These are phyloP conservation scores for Oxyteleia sp. DNA, from an alignment of 2,888 invertebrate species.

Conservation along the genomic window DNA sequence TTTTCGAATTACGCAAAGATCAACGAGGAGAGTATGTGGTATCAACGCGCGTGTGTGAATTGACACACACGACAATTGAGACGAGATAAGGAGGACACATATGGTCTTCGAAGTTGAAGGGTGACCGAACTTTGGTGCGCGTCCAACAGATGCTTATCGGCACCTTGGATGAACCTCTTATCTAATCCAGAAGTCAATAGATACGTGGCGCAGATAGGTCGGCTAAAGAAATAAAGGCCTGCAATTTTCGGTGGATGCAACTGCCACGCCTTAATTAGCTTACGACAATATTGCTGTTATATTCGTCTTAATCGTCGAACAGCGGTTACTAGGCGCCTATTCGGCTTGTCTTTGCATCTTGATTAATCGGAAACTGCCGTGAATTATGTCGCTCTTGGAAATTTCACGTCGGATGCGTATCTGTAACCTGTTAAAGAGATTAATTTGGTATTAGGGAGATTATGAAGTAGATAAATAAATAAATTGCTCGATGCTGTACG, in stretches of 20 bases:
- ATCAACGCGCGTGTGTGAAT: constrained; percentile 51
- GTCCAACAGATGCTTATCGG: constrained; percentile 81
- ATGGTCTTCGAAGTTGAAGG: constrained; percentile 80
- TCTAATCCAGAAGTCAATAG: constrained; percentile 83
- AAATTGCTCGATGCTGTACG: constrained; percentile 12
- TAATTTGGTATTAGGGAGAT: constrained; percentile 40
- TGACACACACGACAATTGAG: constrained; percentile 64
- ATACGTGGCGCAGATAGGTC: constrained; percentile 79
- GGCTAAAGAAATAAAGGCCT: constrained; percentile 76
- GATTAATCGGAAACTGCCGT: constrained; percentile 53
- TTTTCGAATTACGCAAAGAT: constrained; percentile 63
- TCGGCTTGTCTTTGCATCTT: constrained; percentile 48
- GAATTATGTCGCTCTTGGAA: constrained; percentile 29
- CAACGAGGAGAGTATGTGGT: constrained; percentile 52
- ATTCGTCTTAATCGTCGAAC: constrained; percentile 76
- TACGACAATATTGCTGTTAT: constrained; percentile 73
- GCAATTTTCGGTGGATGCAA: constrained; percentile 77
- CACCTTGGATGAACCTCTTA: constrained; percentile 80
- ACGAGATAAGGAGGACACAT: constrained; percentile 82
- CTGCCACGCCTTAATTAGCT: constrained; percentile 86
- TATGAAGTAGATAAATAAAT: constrained; percentile 48
- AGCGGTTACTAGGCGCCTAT: constrained; percentile 61
- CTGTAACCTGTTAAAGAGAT: constrained; percentile 41
- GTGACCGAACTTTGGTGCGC: constrained; percentile 76
- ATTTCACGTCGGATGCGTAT: constrained; percentile 21